Evolutionary conservation across 2,797 vertebrate species (phyloP).

Genomic region (Halcyon chelicuti): DNA sequence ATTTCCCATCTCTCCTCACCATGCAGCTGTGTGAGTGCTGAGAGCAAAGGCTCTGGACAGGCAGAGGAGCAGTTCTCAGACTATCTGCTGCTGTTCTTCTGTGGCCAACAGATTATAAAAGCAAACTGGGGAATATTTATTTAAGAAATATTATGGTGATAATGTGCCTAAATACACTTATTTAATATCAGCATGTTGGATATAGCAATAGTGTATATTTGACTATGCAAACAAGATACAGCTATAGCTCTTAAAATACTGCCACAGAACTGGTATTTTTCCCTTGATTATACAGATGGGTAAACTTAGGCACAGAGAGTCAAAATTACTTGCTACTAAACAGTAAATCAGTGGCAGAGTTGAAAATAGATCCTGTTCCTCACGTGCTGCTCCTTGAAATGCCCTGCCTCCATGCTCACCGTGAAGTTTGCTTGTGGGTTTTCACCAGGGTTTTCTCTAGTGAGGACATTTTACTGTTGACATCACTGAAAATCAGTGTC

Average conservation of each 20-base stretch:
- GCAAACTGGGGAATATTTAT: not conserved
- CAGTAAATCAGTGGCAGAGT: not conserved
- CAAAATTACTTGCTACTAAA: constrained; percentile 22
- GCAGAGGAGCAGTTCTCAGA: not conserved
- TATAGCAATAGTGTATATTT: not conserved
- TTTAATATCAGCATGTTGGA: not conserved
- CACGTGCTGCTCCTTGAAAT: not conserved
- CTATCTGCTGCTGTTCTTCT: not conserved
- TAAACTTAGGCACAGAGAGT: constrained; percentile 46
- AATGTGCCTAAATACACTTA: not conserved
- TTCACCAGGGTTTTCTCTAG: not conserved
- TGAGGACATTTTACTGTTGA: not conserved
- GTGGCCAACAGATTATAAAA: not conserved
- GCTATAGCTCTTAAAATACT: not conserved
- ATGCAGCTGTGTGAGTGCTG: fast-evolving
- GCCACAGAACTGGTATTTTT: not conserved
- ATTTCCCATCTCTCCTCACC: not conserved
- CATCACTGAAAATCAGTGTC: not conserved
- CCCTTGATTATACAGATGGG: not conserved
- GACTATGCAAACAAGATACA: not conserved
- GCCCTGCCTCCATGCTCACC: not conserved
- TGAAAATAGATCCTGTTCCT: not conserved
- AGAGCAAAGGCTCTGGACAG: not conserved
- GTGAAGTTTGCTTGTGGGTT: not conserved
- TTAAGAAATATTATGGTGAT: not conserved